A percentile compares a stretch with the other conserved stretches of the same genome.
Evolutionary conservation across 2,888 invertebrate genomes (phyloP).

Genomic region (Heliothis peltigera): DNA sequence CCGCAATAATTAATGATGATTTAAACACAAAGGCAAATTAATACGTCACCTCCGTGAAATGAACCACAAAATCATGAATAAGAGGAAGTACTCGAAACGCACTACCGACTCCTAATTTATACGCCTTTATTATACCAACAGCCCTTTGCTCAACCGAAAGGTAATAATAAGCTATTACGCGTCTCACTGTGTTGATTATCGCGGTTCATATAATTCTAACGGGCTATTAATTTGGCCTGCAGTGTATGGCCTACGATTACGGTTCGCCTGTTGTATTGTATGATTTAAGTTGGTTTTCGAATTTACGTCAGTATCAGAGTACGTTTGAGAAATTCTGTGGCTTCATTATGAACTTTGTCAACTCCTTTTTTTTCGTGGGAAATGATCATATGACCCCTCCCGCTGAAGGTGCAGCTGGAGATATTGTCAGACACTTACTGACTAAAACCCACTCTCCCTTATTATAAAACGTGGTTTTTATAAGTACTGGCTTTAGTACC

Average conservation of each 20-base stretch:
- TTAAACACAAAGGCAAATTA: conserved; percentile 10
- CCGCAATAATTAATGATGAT: conserved; percentile 5
- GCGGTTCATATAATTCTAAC: conserved; percentile 52
- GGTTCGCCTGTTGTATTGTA: conserved; percentile 47
- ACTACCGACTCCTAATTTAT: conserved; percentile 35
- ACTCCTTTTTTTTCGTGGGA: too few relatives aligned
- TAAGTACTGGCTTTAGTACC: too few relatives aligned
- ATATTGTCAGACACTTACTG: too few relatives aligned
- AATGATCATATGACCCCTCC: too few relatives aligned
- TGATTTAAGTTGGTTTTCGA: conserved; percentile 44
- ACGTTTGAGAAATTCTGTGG: neutral
- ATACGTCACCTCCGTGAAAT: conserved; percentile 21
- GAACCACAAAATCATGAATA: conserved; percentile 30
- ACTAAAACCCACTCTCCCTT: too few relatives aligned
- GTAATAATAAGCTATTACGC: conserved; percentile 57
- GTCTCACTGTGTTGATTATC: conserved; percentile 60
- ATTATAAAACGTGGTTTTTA: too few relatives aligned
- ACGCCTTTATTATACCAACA: conserved; percentile 39
- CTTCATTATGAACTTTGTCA: neutral
- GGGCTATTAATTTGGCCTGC: conserved; percentile 56
- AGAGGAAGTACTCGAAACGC: conserved; percentile 14
- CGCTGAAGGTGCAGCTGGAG: too few relatives aligned
- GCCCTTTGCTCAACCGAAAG: conserved; percentile 48
- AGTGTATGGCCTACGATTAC: conserved; percentile 51
- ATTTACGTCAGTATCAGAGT: conserved; percentile 11